A percentile compares a stretch with the other conserved stretches of the same genome.
Evolutionary conservation across 2,888 invertebrate genomes (phyloP).

Genomic region (Resseliella maxima): DNA sequence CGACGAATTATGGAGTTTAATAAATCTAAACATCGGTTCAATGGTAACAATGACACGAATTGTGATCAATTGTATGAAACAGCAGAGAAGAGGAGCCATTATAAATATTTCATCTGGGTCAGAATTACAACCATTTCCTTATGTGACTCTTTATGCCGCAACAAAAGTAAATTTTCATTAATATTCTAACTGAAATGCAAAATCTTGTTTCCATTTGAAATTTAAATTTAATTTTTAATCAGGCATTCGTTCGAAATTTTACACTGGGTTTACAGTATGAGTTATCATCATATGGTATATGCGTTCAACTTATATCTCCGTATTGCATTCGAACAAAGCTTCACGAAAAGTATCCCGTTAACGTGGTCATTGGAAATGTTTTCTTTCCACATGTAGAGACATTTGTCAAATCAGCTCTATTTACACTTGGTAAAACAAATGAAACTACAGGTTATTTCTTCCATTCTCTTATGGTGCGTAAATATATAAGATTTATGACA

Average conservation of each 20-base stretch:
- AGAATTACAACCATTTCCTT: not conserved
- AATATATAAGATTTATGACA: not conserved
- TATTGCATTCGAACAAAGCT: not conserved
- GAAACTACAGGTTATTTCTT: not conserved
- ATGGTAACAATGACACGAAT: not conserved
- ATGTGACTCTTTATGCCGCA: not conserved
- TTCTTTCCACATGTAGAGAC: not conserved
- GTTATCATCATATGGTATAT: not conserved
- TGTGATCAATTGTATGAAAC: not conserved
- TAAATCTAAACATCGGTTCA: not conserved
- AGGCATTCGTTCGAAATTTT: not conserved
- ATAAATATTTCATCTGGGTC: slow-evolving; percentile 13
- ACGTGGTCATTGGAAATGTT: not conserved
- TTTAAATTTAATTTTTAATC: too few relatives aligned
- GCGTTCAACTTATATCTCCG: not conserved
- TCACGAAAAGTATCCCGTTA: not conserved
- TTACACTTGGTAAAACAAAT: not conserved
- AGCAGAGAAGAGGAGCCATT: not conserved
- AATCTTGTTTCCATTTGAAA: too few relatives aligned
- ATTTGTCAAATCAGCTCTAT: not conserved
- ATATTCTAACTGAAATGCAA: too few relatives aligned
- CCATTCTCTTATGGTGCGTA: not conserved
- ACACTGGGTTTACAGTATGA: not conserved
- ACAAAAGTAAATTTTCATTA: not conserved
- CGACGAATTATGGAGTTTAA: slow-evolving; percentile 73